phyloP scores from a whole-genome alignment of 2,797 vertebrate species.

The Streptopelia turtur region DNA sequence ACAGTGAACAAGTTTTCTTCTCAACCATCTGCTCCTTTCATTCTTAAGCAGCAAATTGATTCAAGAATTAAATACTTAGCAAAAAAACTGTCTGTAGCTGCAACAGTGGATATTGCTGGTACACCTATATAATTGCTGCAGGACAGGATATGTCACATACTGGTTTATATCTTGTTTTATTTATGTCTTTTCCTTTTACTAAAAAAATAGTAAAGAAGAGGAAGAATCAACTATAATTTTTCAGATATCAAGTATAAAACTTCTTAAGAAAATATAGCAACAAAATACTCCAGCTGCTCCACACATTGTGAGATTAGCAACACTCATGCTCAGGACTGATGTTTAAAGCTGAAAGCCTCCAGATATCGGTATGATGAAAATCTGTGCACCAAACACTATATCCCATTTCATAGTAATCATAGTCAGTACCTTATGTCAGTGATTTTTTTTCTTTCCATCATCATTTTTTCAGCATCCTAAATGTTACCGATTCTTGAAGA shows the following conservation, averaged over 20 bases:
- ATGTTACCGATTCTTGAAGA: not conserved
- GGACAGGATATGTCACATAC: not conserved
- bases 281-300: not conserved
- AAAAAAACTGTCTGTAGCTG: accelerated
- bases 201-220: not conserved
- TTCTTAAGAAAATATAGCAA: not conserved
- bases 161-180: not conserved
- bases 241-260: not conserved
- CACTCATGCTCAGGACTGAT: not conserved
- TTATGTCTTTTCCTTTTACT: not conserved
- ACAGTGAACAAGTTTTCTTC: not conserved
- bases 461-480: not conserved
- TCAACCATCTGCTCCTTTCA: slow-evolving; percentile 19
- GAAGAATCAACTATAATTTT: not conserved
- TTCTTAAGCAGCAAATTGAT: slow-evolving; percentile 15
- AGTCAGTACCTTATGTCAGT: not conserved
- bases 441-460: not conserved
- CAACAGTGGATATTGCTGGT: not conserved
- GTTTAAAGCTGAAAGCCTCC: not conserved
- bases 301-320: not conserved
- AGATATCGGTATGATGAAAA: not conserved
- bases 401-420: not conserved
- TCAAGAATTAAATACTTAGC: not conserved
- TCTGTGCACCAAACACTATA: not conserved
- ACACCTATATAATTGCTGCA: not conserved